These are phyloP conservation scores for Clusia tigrina DNA, from an alignment of 2,888 invertebrate species.

Conservation along the genomic window DNA sequence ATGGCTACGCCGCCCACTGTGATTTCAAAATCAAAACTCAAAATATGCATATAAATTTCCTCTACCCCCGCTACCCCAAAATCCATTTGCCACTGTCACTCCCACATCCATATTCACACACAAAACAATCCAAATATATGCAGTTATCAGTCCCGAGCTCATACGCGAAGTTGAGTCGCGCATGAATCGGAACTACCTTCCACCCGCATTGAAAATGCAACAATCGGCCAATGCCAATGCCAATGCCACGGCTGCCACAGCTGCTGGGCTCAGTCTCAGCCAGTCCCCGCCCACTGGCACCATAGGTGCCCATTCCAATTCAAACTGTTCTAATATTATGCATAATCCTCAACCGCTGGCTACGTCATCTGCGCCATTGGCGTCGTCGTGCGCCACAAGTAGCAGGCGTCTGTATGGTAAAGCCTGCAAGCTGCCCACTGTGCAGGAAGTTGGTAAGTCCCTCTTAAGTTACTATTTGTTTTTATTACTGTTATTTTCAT, in stretches of 20 bases:
- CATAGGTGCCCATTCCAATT: constrained; percentile 33
- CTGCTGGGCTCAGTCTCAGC: constrained; percentile 46
- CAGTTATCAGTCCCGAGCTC: constrained; percentile 89
- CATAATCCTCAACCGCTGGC: constrained; percentile 40
- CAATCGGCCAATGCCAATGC: constrained; percentile 58
- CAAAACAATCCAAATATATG: constrained; percentile 28
- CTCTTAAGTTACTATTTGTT: constrained; percentile 40
- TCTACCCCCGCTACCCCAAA: constrained; percentile 17
- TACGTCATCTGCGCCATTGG: constrained; percentile 33
- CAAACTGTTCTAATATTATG: constrained; percentile 30
- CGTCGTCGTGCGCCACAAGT: constrained; percentile 45
- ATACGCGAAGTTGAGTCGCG: constrained; percentile 89
- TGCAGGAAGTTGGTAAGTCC: constrained; percentile 82
- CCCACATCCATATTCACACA: background rate
- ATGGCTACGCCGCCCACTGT: constrained; percentile 13
- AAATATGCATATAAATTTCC: constrained; percentile 4
- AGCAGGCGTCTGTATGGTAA: constrained; percentile 57
- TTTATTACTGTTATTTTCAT: constrained; percentile 32
- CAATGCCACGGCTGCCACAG: constrained; percentile 44
- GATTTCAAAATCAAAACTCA: too few species aligned
- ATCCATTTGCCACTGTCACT: background rate
- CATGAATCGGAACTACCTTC: constrained; percentile 83
- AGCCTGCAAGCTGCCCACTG: constrained; percentile 69
- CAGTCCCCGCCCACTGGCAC: constrained; percentile 54
- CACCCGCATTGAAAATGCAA: constrained; percentile 72